Evolutionary conservation across 2,797 vertebrate species (phyloP).

Genomic region (Crocodylus rhombifer): DNA sequence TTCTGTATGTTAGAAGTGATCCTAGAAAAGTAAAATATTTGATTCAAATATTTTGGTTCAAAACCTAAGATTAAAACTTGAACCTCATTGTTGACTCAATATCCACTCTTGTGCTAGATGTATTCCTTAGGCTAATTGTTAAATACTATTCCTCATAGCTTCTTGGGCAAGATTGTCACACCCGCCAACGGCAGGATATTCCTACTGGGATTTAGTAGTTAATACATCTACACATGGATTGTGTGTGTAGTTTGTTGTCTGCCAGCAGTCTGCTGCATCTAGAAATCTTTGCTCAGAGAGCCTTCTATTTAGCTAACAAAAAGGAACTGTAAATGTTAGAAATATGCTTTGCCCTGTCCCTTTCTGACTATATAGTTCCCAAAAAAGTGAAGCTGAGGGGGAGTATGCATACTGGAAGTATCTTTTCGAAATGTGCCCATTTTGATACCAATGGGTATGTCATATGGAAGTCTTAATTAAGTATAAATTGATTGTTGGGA

Average conservation of each 20-base stretch:
- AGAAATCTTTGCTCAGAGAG: accelerated
- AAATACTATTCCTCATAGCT: neutral
- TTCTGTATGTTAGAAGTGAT: neutral
- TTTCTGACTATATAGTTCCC: neutral
- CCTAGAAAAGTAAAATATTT: neutral
- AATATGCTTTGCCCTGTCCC: neutral
- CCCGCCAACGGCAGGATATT: neutral
- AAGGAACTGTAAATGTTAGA: accelerated
- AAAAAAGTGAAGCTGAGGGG: neutral
- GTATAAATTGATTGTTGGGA: conserved; percentile 9
- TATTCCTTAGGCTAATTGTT: neutral
- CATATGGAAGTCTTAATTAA: neutral
- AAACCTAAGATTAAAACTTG: neutral
- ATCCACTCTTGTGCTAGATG: accelerated
- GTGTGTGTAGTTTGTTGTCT: too few relatives aligned
- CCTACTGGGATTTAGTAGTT: neutral
- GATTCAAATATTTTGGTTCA: accelerated
- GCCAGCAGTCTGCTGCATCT: neutral
- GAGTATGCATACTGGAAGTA: neutral
- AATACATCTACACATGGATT: neutral
- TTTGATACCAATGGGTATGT: neutral
- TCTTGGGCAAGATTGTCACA: neutral
- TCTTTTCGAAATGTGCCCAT: neutral
- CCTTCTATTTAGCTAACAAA: neutral
- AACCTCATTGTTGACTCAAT: neutral